Percentiles rank a stretch among this genome's conserved stretches.
phyloP scores from a whole-genome alignment of 2,113 vertebrate species.

The Spea multiplicata region DNA sequence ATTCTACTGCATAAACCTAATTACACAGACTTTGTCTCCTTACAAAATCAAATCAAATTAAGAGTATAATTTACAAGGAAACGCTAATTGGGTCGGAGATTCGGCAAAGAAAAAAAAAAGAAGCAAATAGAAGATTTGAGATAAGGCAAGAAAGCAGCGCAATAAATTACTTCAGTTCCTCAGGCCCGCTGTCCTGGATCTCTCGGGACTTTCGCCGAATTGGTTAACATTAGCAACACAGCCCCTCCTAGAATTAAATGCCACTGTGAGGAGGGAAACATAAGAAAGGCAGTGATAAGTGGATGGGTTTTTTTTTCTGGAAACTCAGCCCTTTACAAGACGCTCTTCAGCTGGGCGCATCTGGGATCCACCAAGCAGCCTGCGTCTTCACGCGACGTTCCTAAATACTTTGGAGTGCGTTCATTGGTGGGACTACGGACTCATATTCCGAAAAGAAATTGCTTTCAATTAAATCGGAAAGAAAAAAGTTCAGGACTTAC shows the following conservation, averaged over 20 bases:
- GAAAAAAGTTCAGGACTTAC: conserved; percentile 64
- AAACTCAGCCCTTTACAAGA: too few relatives aligned
- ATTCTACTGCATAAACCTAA: too few relatives aligned
- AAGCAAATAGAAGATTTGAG: conserved; percentile 18
- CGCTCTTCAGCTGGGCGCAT: too few relatives aligned
- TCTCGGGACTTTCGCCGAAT: conserved; percentile 74
- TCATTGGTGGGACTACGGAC: too few relatives aligned
- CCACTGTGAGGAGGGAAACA: conserved; percentile 73
- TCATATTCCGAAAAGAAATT: too few relatives aligned
- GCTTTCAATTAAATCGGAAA: too few relatives aligned
- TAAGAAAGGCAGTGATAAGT: conserved; percentile 35
- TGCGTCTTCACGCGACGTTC: too few relatives aligned
- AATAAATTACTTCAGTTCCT: conserved; percentile 75
- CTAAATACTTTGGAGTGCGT: too few relatives aligned
- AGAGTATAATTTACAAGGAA: too few relatives aligned
- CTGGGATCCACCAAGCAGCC: too few relatives aligned
- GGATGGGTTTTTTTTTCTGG: not conserved
- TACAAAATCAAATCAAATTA: too few relatives aligned
- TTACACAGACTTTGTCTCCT: too few relatives aligned
- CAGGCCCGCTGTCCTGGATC: conserved; percentile 80
- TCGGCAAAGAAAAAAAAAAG: conserved; percentile 19
- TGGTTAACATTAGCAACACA: conserved; percentile 85
- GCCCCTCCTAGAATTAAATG: conserved; percentile 92
- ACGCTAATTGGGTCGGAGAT: conserved; percentile 25
- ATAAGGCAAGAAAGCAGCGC: conserved; percentile 34